Percentiles rank a stretch among this genome's conserved stretches.
Evolutionary conservation across 2,797 vertebrate species (phyloP).

Genomic region (Spheniscus humboldti): DNA sequence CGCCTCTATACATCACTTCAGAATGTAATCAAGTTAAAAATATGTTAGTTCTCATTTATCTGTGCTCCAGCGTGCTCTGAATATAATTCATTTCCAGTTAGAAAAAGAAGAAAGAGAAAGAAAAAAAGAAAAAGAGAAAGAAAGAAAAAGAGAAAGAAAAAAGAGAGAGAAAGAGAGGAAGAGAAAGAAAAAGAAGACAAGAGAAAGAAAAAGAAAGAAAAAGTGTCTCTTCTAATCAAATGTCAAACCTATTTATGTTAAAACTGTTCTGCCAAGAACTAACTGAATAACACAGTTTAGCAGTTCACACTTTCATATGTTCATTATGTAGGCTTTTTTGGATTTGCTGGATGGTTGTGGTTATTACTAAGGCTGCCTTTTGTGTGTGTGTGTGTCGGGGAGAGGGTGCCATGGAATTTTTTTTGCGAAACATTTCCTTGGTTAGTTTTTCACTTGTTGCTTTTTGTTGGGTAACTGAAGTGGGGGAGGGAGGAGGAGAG

Average conservation of each 20-base stretch:
- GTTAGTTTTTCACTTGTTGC: conserved; percentile 22
- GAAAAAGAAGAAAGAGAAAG: neutral
- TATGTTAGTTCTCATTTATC: conserved; percentile 32
- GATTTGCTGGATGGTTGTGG: neutral
- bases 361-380: conserved; percentile 9
- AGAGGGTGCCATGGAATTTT: neutral
- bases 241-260: conserved; percentile 11
- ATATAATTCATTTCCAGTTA: neutral
- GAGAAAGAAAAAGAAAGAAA: neutral
- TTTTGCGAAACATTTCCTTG: neutral
- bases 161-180: neutral
- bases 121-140: neutral
- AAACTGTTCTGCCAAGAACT: neutral
- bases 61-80: neutral
- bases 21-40: conserved; percentile 58
- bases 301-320: neutral
- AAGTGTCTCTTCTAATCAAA: neutral
- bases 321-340: neutral
- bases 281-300: conserved; percentile 9
- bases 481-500: neutral
- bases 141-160: neutral
- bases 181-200: neutral
- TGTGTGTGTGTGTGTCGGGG: neutral
- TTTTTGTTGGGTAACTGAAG: neutral
- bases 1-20: conserved; percentile 46